Evolutionary conservation across 2,113 vertebrate genomes (phyloP).

Genomic region (Ictidomys tridecemlineatus): DNA sequence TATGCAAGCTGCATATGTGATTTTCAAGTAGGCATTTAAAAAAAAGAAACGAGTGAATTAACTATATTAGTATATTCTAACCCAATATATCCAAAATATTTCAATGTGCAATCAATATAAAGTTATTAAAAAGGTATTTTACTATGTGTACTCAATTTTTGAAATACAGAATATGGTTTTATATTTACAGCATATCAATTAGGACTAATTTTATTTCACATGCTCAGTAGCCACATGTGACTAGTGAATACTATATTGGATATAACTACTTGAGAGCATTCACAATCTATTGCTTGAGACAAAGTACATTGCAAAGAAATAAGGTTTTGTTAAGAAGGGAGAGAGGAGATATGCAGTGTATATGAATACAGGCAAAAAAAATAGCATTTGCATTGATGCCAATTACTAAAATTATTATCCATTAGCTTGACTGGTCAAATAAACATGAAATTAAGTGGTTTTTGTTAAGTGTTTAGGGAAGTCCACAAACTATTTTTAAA

Average conservation of each 20-base stretch:
- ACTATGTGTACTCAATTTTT: neutral
- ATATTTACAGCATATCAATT: neutral
- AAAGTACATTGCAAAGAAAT: neutral
- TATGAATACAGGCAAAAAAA: slow-evolving; percentile 16
- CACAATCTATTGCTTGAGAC: neutral
- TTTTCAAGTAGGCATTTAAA: neutral
- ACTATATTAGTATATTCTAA: neutral
- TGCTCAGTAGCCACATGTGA: neutral
- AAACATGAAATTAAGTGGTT: neutral
- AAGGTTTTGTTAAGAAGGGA: neutral
- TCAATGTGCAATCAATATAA: neutral
- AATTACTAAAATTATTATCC: slow-evolving; percentile 8
- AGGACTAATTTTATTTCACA: neutral
- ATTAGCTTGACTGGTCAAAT: slow-evolving; percentile 10
- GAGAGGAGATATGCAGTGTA: neutral
- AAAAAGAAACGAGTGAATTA: neutral
- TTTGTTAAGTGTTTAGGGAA: neutral
- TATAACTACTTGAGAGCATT: neutral
- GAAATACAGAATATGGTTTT: neutral
- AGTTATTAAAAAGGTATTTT: neutral
- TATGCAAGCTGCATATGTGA: neutral
- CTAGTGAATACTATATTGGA: neutral
- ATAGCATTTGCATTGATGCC: neutral
- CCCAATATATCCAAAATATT: neutral
- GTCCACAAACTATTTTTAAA: slow-evolving; percentile 1